Base-by-base conservation (phyloP, 1,140 invertebrate species). In the Scaptodrosophila lebanonensis region DNA sequence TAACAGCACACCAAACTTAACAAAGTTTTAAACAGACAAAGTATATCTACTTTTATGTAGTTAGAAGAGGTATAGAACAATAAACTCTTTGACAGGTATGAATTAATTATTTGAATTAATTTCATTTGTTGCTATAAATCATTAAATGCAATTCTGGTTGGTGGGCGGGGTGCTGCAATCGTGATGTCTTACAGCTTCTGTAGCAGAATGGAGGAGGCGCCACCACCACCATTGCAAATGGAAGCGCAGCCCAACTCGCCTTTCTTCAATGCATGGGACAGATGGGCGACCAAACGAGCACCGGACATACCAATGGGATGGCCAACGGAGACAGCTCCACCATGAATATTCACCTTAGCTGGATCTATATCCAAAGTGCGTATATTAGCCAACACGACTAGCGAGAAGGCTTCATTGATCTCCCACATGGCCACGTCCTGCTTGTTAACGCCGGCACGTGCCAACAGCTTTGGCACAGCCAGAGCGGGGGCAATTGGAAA, bases 231-330 rank as follows among this genome's bases (percentile, higher is more conserved):
- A 87, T 99, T 99, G 88, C 98, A 99, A 87, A 99, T 99, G 3
- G 95, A 93, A 32, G 97, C 98, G 45, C 98, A 91, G 49, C 98
- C 98, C 69, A 95, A 95, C 87, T 99, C 90, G 9, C 97, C 97
- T 32, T 92, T 88, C 75, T 97, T 94, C 2, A 99, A 89, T 40
- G 93, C 91, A 88, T 98, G 95, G 11, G 93, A 93, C 59, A 99
- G 89, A 88, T 99, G 97, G 15, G 93, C 92, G 12, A 98, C 91
- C 61, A 99, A 92, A 67, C 98, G 90, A 7, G 97, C 94, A 35
- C 98, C 98, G n/a, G 97, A 99, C 97, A 99, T 99, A 61, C 97
- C 95, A 88, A 99, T 97, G n/a, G 98, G 98, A 92, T 99, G 98
- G 13, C 98, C 98, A 11, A 99, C 88, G 79, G 96, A 97, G 1